Base-by-base conservation (phyloP, 1,140 invertebrate species). In the Drosophila equinoxialis region DNA sequence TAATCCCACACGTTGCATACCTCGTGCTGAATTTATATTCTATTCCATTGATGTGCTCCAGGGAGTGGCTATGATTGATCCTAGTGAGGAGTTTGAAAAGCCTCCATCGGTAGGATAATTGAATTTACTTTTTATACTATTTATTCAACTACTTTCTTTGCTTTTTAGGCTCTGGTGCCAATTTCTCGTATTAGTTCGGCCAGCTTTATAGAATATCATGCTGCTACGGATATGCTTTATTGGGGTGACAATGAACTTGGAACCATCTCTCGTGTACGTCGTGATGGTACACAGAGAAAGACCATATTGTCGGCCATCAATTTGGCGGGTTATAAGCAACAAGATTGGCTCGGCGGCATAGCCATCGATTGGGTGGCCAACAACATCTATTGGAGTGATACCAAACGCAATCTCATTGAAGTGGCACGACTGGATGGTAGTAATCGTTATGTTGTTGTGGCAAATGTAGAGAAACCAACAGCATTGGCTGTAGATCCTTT, bases 331-430 rank as follows among this genome's bases (percentile, higher is more conserved):
- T 74, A 79, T 23, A 91, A 86, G 72, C 79, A 87, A 26, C 78
- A 90, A 61, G 91, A 92, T 51, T 92, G 91, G 91, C 54, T 91
- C 6, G 92, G 92, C 1, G 91, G 91, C 41, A 92, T 98, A 26
- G 96, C 97, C 0, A 94, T 98, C 23, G 97, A 98, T 92, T 98
- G 96, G 96, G 94, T 96, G 20, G 95, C 96, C 10, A 94, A 95
- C 30, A 98, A 98, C 92, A 93, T 99, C 37, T 98, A 98, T 91
- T 98, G 97, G 97, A 96, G 96, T 57, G 97, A 98, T 91, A 96
- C 96, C 1, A 95, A 96, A 20, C 95, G 97, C 4, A 96, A 96
- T 90, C 94, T 97, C 7, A 97, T 99, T 55, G 96, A 97, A 93
- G 97, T 98, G 2, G 94, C 96, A 0, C 93, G 96, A 17, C 90